phyloP scores from a whole-genome alignment of 2,797 vertebrate species.

The Microtus agrestis region DNA sequence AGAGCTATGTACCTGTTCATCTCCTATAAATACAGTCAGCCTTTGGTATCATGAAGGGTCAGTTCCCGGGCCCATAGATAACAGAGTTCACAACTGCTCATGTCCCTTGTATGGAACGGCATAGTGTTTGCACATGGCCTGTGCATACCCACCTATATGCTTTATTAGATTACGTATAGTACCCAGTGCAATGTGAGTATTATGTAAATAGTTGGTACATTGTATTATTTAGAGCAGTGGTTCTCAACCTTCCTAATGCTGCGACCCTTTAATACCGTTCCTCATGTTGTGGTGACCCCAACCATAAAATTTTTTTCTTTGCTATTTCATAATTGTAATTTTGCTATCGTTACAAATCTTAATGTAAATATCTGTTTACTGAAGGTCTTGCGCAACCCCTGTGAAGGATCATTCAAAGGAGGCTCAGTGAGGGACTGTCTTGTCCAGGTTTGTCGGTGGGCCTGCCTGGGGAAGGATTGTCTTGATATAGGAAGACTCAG shows the following conservation, averaged over 20 bases:
- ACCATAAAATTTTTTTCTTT: neutral
- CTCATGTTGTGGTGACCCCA: neutral
- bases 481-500: neutral
- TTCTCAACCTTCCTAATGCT: neutral
- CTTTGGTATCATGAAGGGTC: neutral
- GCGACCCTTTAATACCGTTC: neutral
- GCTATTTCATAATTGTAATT: neutral
- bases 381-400: neutral
- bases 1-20: neutral
- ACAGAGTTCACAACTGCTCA: neutral
- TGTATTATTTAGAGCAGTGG: neutral
- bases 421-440: too few relatives aligned
- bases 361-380: neutral
- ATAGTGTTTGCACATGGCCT: neutral
- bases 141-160: neutral
- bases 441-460: neutral
- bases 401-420: neutral
- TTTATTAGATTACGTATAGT: neutral
- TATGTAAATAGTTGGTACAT: neutral
- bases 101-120: too few relatives aligned
- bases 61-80: neutral
- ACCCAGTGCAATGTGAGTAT: neutral
- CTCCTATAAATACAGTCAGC: neutral
- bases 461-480: neutral
- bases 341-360: neutral